A percentile compares a stretch with the other conserved stretches of the same genome.
Evolutionary conservation across 2,113 vertebrate species (phyloP).

Genomic region (Chloropsis cyanopogon): DNA sequence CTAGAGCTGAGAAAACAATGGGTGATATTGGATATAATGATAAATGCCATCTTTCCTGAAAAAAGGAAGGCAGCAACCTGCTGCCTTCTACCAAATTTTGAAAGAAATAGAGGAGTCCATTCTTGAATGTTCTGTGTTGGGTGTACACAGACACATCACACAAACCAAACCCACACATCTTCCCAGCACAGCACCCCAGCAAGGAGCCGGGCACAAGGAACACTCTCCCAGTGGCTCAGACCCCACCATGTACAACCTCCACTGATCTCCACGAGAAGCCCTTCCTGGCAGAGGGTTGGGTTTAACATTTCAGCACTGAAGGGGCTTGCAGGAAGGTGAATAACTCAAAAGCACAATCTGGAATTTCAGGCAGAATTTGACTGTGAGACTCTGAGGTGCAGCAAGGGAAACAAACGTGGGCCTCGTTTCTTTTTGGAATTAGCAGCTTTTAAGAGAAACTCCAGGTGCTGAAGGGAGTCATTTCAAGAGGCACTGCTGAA

Average conservation of each 20-base stretch:
- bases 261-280: not conserved
- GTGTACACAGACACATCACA: not conserved
- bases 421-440: not conserved
- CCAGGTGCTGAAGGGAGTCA: slow-evolving; percentile 45
- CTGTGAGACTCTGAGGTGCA: accelerated
- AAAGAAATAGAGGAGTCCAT: not conserved
- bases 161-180: not conserved
- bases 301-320: not conserved
- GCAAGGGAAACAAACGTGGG: not conserved
- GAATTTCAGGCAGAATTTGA: not conserved
- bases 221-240: too few relatives aligned
- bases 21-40: not conserved
- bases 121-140: not conserved
- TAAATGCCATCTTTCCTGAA: not conserved
- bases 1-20: not conserved
- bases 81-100: not conserved
- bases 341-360: not conserved
- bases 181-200: not conserved
- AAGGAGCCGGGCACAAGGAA: accelerated
- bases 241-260: not conserved
- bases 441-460: slow-evolving; percentile 20
- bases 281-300: not conserved
- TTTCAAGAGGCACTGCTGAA: slow-evolving; percentile 15
- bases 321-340: not conserved
- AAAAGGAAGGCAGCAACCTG: not conserved